Evolutionary conservation across 2,113 vertebrate species (phyloP), one percentile per base, ranked within the genome.

Genomic region (Microtus montanus): DNA sequence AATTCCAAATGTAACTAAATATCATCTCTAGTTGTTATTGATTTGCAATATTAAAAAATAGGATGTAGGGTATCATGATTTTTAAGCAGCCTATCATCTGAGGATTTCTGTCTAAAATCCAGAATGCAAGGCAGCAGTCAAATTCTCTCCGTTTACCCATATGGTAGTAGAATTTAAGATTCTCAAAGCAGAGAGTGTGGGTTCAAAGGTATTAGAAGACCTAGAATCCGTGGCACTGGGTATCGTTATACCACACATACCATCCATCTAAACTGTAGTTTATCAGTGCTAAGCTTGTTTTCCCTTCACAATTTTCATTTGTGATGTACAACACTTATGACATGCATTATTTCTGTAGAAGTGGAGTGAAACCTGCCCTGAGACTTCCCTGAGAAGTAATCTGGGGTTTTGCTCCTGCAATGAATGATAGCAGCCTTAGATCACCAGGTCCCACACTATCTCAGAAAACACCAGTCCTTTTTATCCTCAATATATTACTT

Each of bases 401-500:
- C 41, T n/a, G 80, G 33, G 11, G 1, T 7, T 80, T 47, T 70
- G 22, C 24, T 54, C 54, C 52, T 73, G 49, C 22, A 44, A n/a
- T 8, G 33, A 17, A 54, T 88, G 41, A 74, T 77, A 78, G 52
- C 26, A 63, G 22, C 12, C 47, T 80, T 63, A 28, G 24, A 90
- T 83, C 26, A 85, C 38, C 68, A 82, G 63, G 58, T 4, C 13
- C 68, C 49, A 52, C 0, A 2, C 79, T 80, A 17, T 74, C 68
- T 92, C 84, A 26, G n/a, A 89, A 87, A 94, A 91, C 49, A 92
- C 63, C 15, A 3, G 15, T 22, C 8, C 83, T 78, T 89, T 93
- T 96, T 87, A 79, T 77, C 28, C 41, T 86, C 35, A 33, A 10
- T 92, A 33, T 35, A 49, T 28, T 64, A 68, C 90, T 93, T 96